A percentile compares a stretch with the other conserved stretches of the same genome.
Conservation (phyloP, 2,797 vertebrate species). For the Acomys russatus region DNA sequence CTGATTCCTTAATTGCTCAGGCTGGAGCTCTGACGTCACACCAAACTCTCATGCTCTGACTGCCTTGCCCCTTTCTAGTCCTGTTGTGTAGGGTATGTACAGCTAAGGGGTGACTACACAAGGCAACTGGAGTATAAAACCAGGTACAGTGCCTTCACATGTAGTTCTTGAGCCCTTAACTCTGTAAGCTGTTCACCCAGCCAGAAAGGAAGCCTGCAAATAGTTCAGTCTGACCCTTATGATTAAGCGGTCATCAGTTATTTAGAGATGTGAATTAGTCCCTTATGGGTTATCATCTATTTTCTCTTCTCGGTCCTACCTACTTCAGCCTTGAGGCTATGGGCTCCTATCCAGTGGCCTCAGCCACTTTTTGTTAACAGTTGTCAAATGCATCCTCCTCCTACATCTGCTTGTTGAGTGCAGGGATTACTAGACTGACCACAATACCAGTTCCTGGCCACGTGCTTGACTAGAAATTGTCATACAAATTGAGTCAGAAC, state of each 20-base stretch:
- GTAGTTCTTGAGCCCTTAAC: slow-evolving; percentile 9
- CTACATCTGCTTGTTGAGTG: background rate
- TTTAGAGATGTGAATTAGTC: slow-evolving; percentile 40
- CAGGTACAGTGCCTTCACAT: background rate
- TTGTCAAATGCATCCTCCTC: background rate
- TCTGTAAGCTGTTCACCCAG: slow-evolving; percentile 6
- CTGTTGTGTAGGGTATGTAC: background rate
- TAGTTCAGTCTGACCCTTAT: slow-evolving; percentile 35
- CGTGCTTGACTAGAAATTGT: slow-evolving; percentile 32
- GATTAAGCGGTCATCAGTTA: background rate
- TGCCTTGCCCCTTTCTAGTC: background rate
- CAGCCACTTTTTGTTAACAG: background rate
- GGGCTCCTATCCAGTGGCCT: background rate
- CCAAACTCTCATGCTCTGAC: background rate
- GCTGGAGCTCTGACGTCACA: background rate
- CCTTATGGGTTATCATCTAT: background rate
- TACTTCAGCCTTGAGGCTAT: background rate
- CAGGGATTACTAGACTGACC: background rate
- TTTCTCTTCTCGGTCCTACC: background rate
- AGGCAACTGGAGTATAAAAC: background rate
- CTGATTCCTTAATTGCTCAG: slow-evolving; percentile 38
- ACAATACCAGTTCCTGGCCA: background rate
- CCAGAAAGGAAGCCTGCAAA: slow-evolving; percentile 4
- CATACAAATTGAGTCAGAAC: background rate
- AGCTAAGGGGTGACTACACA: background rate